A percentile compares a stretch with the other conserved stretches of the same genome.
Evolutionary conservation across 2,888 invertebrate genomes (phyloP).

Genomic region (Pristionchus japonicus): DNA sequence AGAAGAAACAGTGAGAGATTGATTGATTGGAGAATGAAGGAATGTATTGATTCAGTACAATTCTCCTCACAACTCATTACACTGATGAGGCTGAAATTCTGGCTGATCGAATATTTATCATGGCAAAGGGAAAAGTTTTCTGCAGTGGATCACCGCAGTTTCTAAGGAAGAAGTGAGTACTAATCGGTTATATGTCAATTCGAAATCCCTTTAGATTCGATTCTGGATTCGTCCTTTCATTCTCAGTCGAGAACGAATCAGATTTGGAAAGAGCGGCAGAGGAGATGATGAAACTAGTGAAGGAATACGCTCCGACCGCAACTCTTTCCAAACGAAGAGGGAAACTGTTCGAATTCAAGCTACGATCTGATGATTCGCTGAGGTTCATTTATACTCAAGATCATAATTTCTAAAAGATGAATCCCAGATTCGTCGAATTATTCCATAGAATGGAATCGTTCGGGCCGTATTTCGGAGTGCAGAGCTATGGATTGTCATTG

Average conservation of each 20-base stretch:
- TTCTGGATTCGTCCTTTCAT: constrained; percentile 67
- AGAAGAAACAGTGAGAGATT: constrained; percentile 51
- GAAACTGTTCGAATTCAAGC: constrained; percentile 56
- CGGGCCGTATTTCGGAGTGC: constrained; percentile 51
- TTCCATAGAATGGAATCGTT: constrained; percentile 63
- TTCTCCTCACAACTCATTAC: constrained; percentile 72
- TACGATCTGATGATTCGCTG: constrained; percentile 48
- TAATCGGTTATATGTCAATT: not conserved
- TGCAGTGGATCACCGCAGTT: constrained; percentile 67
- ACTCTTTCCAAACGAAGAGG: constrained; percentile 49
- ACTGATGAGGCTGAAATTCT: constrained; percentile 74
- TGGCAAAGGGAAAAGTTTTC: constrained; percentile 66
- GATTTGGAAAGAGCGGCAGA: not conserved
- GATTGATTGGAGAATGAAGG: not conserved
- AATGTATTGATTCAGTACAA: constrained; percentile 53
- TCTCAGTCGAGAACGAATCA: constrained; percentile 49
- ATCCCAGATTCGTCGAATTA: constrained; percentile 56
- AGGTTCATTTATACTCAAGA: no score
- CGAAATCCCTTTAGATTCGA: constrained; percentile 55
- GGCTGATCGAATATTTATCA: constrained; percentile 68
- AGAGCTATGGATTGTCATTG: constrained; percentile 65
- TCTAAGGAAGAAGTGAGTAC: constrained; percentile 57
- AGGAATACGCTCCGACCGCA: not conserved
- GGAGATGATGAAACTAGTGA: not conserved
- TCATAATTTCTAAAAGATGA: no score